Conservation (phyloP, 1,140 invertebrate species). For the Cyclargus thomasi region DNA sequence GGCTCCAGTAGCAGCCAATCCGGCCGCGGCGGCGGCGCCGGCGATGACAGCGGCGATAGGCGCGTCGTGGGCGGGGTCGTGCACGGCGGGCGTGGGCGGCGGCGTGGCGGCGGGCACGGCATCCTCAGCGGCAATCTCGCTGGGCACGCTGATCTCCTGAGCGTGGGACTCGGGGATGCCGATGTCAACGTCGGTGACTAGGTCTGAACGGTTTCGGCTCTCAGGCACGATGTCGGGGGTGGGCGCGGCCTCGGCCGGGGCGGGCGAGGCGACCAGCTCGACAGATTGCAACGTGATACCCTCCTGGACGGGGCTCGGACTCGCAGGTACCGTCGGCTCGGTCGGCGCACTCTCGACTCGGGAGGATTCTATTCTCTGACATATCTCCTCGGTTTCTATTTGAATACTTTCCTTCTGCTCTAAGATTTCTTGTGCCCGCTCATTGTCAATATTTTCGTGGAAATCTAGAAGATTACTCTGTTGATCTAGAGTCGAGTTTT, state of each 20-base stretch:
- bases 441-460: neutral
- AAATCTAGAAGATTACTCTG: neutral
- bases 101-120: conserved; percentile 41
- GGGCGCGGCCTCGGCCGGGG: conserved; percentile 28
- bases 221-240: conserved; percentile 57
- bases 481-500: neutral
- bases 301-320: conserved; percentile 5
- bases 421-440: neutral
- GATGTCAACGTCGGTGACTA: conserved; percentile 60
- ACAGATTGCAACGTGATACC: neutral
- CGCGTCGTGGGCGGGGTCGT: conserved; percentile 19
- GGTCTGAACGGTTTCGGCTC: conserved; percentile 40
- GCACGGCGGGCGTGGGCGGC: conserved; percentile 47
- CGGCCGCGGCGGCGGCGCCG: conserved; percentile 39
- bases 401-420: conserved; percentile 5
- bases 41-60: conserved; percentile 30
- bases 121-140: conserved; percentile 49
- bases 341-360: neutral
- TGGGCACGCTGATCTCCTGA: conserved; percentile 61
- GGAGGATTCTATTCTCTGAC: neutral
- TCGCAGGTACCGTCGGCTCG: neutral
- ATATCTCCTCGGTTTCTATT: conserved; percentile 19
- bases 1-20: conserved; percentile 33
- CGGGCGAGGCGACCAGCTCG: neutral
- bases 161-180: conserved; percentile 58